phyloP scores from a whole-genome alignment of 2,797 vertebrate genomes.

The Perodicticus potto region DNA sequence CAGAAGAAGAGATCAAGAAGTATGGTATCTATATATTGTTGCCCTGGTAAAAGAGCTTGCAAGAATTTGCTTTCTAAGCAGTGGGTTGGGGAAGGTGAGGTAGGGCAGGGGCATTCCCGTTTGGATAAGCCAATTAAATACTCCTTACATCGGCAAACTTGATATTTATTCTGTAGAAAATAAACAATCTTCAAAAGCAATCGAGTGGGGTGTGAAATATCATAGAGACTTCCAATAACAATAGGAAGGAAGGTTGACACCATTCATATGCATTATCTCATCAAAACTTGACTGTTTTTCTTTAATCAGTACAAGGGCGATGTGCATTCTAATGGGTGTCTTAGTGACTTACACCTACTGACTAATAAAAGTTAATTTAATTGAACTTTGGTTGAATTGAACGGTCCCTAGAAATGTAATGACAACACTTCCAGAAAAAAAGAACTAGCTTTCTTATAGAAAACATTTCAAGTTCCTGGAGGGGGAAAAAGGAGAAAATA shows the following conservation, averaged over 20 bases:
- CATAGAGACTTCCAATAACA: neutral
- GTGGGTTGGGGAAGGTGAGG: neutral
- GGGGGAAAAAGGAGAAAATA: neutral
- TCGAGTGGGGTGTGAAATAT: neutral
- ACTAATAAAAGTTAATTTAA: conserved; percentile 5
- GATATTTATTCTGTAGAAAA: conserved; percentile 19
- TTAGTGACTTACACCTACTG: neutral
- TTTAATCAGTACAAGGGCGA: neutral
- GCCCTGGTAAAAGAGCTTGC: neutral
- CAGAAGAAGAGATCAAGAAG: neutral
- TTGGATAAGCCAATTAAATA: conserved; percentile 13
- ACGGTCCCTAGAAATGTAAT: conserved; percentile 52
- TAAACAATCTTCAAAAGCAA: conserved; percentile 9
- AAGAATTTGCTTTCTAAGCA: neutral
- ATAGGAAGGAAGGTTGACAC: neutral
- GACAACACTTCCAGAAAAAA: neutral
- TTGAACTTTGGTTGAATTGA: neutral
- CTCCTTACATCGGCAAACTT: neutral
- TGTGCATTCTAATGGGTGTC: neutral
- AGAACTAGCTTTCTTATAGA: neutral
- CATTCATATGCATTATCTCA: neutral
- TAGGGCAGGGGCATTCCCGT: neutral
- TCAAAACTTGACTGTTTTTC: neutral
- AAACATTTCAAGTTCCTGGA: conserved; percentile 22
- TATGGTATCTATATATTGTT: neutral